A percentile compares a stretch with the other conserved stretches of the same genome.
Evolutionary conservation across 2,888 invertebrate genomes (phyloP).

Genomic region (Biston stratarius): DNA sequence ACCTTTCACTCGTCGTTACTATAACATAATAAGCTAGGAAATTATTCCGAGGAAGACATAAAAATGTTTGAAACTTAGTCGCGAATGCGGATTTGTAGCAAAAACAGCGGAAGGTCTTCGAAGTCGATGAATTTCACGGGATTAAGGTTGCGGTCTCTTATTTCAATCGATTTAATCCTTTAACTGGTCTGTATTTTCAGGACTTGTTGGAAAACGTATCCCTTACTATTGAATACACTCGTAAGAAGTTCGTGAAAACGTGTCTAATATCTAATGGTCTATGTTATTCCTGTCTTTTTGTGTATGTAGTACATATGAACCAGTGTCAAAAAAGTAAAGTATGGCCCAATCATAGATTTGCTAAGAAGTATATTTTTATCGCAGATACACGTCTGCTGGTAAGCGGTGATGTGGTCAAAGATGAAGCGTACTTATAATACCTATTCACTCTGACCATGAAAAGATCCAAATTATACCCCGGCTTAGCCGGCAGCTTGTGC

Average conservation of each 20-base stretch:
- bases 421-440: too few species aligned
- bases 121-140: slow-evolving; percentile 68
- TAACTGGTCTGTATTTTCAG: slow-evolving; percentile 38
- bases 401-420: too few species aligned
- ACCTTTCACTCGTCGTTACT: slow-evolving; percentile 24
- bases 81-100: slow-evolving; percentile 73
- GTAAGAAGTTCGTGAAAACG: background rate
- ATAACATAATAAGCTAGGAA: slow-evolving; percentile 37
- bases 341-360: too few species aligned
- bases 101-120: slow-evolving; percentile 77
- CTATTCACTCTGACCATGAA: too few species aligned
- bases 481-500: too few species aligned
- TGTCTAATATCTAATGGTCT: too few species aligned
- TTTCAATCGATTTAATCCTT: slow-evolving; percentile 66
- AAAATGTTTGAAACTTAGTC: slow-evolving; percentile 71
- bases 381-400: too few species aligned
- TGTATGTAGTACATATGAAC: background rate
- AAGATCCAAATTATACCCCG: too few species aligned
- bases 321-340: background rate
- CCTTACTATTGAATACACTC: background rate
- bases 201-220: background rate
- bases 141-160: slow-evolving; percentile 66
- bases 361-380: too few species aligned
- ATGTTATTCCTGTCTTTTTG: too few species aligned
- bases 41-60: slow-evolving; percentile 69